Conservation (phyloP, 2,888 invertebrate species). For the Nemotelus pantherinus region DNA sequence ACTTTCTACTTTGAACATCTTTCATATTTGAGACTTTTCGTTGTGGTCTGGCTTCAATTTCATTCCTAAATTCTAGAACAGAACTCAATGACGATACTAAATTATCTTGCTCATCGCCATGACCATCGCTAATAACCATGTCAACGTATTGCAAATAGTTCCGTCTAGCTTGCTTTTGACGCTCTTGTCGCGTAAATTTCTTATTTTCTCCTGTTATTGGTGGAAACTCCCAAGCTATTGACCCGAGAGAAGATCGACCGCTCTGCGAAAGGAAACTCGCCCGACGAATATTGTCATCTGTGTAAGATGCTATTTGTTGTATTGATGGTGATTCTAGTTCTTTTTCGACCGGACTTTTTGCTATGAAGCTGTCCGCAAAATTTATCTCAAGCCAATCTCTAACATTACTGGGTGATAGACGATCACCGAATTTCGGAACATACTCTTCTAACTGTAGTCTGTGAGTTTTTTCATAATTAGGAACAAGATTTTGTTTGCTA, state of each 20-base stretch:
- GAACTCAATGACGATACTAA: conserved; percentile 60
- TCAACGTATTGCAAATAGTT: conserved; percentile 61
- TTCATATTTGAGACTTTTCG: conserved; percentile 6
- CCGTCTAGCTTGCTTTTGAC: conserved; percentile 54
- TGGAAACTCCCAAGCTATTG: conserved; percentile 61
- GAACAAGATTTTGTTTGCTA: conserved; percentile 39
- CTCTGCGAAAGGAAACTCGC: conserved; percentile 60
- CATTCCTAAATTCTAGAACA: conserved; percentile 62
- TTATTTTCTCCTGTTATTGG: conserved; percentile 53
- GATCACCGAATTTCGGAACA: conserved; percentile 60
- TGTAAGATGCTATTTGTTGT: not conserved
- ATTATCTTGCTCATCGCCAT: conserved; percentile 61
- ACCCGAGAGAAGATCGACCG: conserved; percentile 60
- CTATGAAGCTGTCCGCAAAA: conserved; percentile 25
- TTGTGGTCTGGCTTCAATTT: conserved; percentile 55
- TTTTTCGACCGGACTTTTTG: not conserved
- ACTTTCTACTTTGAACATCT: conserved; percentile 6
- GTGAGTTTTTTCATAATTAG: conserved; percentile 40
- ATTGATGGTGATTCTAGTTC: not conserved
- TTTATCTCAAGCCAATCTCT: conserved; percentile 64
- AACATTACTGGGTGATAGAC: conserved; percentile 63
- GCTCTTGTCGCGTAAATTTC: conserved; percentile 48
- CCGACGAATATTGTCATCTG: conserved; percentile 54
- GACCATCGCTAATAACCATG: conserved; percentile 59
- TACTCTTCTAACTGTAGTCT: conserved; percentile 55